Evolutionary conservation across 2,113 vertebrate species (phyloP).

Genomic region (Chrysemys picta): DNA sequence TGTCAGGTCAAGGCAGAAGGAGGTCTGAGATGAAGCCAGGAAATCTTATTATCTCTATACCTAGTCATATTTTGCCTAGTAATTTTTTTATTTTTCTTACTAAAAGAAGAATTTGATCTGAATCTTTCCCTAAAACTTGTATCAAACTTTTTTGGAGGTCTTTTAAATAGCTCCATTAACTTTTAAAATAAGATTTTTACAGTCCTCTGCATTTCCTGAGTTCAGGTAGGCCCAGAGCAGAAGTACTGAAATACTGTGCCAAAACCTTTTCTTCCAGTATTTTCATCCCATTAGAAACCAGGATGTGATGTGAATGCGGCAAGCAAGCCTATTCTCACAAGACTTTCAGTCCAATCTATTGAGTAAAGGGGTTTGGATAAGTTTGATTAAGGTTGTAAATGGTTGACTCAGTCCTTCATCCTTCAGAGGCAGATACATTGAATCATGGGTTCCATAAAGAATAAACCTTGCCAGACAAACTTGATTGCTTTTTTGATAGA

Average conservation of each 20-base stretch:
- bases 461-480: slow-evolving; percentile 36
- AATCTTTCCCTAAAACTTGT: neutral
- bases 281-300: slow-evolving; percentile 57
- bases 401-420: slow-evolving; percentile 32
- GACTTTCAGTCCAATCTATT: slow-evolving; percentile 27
- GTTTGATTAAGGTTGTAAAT: slow-evolving; percentile 50
- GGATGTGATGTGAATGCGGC: slow-evolving; percentile 29
- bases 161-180: neutral
- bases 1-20: neutral
- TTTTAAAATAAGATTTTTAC: slow-evolving; percentile 29
- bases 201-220: neutral
- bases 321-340: slow-evolving; percentile 39
- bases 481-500: slow-evolving; percentile 53
- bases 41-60: neutral
- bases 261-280: slow-evolving; percentile 55
- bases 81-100: neutral
- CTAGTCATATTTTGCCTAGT: neutral
- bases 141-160: neutral
- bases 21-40: neutral
- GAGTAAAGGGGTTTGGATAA: slow-evolving; percentile 34
- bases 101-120: neutral
- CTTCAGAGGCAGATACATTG: slow-evolving; percentile 35
- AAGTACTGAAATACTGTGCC: slow-evolving; percentile 29
- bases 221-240: neutral
- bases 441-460: slow-evolving; percentile 42